A percentile compares a stretch with the other conserved stretches of the same genome.
Evolutionary conservation across 2,888 invertebrate species (phyloP).

Genomic region (Hemithea aestivaria): DNA sequence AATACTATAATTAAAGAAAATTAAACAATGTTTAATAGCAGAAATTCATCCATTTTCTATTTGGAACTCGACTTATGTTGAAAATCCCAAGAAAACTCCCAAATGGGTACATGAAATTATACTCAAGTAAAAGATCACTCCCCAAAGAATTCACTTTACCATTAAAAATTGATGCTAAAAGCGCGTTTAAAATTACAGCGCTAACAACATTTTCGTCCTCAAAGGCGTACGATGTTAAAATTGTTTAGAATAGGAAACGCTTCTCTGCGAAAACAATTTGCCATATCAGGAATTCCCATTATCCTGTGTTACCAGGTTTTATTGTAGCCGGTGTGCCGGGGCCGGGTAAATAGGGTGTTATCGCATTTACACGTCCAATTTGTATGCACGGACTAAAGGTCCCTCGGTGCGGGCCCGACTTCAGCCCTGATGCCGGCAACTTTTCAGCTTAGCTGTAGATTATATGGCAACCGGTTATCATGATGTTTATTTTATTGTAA

Average conservation of each 20-base stretch:
- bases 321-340: slow-evolving; percentile 36
- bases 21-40: too few species aligned
- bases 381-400: slow-evolving; percentile 67
- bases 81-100: too few species aligned
- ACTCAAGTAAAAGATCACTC: background rate
- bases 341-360: slow-evolving; percentile 44
- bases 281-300: slow-evolving; percentile 52
- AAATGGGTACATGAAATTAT: too few species aligned
- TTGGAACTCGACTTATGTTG: too few species aligned
- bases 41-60: too few species aligned
- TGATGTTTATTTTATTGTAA: too few species aligned
- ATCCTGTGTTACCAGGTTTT: slow-evolving; percentile 31
- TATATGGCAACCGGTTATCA: too few species aligned
- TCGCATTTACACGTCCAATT: slow-evolving; percentile 70
- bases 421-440: too few species aligned
- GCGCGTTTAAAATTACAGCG: slow-evolving; percentile 23
- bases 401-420: slow-evolving; percentile 43
- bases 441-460: too few species aligned
- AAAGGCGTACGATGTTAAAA: slow-evolving; percentile 25
- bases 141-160: slow-evolving; percentile 1
- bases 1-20: too few species aligned
- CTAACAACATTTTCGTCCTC: slow-evolving; percentile 25
- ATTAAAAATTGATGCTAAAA: slow-evolving; percentile 10
- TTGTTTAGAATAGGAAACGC: slow-evolving; percentile 31
- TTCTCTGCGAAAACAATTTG: slow-evolving; percentile 44